A percentile compares a stretch with the other conserved stretches of the same genome.
Conservation (phyloP, 2,113 vertebrate species). For the Periophthalmodon schlosseri region DNA sequence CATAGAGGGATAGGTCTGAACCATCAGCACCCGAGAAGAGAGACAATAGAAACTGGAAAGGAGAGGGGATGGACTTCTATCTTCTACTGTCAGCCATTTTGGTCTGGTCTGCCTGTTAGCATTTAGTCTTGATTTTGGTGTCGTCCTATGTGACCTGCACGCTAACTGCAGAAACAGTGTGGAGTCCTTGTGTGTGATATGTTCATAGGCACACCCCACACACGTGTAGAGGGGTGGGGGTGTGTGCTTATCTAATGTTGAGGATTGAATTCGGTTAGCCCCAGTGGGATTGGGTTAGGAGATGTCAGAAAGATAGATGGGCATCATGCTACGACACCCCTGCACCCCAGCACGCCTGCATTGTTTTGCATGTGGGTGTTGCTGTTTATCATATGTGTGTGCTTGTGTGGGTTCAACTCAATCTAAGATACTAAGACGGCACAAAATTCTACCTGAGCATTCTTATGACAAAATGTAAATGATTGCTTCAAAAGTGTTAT, state of each 20-base stretch:
- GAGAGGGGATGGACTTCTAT: slow-evolving; percentile 11
- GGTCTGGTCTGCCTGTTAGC: slow-evolving; percentile 49
- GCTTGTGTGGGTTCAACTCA: slow-evolving; percentile 40
- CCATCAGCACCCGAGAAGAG: slow-evolving; percentile 64
- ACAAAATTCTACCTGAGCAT: neutral
- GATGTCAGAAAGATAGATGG: slow-evolving; percentile 85
- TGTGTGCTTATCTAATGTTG: slow-evolving; percentile 82
- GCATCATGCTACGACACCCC: slow-evolving; percentile 71
- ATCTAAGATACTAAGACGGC: neutral
- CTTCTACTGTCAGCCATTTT: slow-evolving; percentile 39
- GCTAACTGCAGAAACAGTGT: slow-evolving; percentile 65
- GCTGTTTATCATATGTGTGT: slow-evolving; percentile 52
- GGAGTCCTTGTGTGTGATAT: slow-evolving; percentile 52
- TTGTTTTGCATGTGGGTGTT: slow-evolving; percentile 71
- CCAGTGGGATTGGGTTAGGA: slow-evolving; percentile 82
- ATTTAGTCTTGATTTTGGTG: slow-evolving; percentile 51
- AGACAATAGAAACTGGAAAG: neutral
- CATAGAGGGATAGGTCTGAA: slow-evolving; percentile 72
- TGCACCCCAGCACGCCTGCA: slow-evolving; percentile 57
- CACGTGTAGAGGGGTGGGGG: slow-evolving; percentile 49
- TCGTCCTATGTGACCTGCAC: slow-evolving; percentile 67
- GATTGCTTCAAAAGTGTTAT: neutral
- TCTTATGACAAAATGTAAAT: neutral
- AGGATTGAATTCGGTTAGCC: slow-evolving; percentile 83
- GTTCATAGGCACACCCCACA: slow-evolving; percentile 42